Conservation (phyloP, 2,888 invertebrate genomes). For the Dexiosoma caninum region DNA sequence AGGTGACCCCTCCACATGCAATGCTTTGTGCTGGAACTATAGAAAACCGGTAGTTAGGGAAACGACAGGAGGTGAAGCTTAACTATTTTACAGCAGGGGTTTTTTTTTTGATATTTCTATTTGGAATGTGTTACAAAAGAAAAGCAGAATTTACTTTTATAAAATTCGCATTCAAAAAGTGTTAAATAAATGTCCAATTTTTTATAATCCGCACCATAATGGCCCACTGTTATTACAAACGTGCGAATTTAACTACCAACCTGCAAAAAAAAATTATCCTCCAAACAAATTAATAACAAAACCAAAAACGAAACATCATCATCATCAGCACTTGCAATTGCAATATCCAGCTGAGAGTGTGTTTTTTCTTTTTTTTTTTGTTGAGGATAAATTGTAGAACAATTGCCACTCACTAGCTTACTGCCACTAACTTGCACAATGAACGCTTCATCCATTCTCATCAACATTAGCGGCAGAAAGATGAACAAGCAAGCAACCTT, state of each 20-base stretch:
- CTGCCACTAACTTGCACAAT: conserved; percentile 25
- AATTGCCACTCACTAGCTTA: conserved; percentile 27
- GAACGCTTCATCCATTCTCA: conserved; percentile 1
- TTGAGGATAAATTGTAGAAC: conserved; percentile 5
- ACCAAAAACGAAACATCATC: conserved; percentile 10
- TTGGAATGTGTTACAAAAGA: too few species aligned
- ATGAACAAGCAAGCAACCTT: background rate
- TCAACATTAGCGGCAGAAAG: background rate
- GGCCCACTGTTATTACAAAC: background rate
- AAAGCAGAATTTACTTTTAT: too few species aligned
- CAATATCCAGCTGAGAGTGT: conserved; percentile 56
- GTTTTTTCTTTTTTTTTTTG: too few species aligned
- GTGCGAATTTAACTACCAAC: background rate
- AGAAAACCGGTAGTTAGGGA: too few species aligned
- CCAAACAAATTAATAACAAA: background rate
- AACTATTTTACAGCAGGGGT: too few species aligned
- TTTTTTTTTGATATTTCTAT: too few species aligned
- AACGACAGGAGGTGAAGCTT: too few species aligned
- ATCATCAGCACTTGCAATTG: conserved; percentile 14
- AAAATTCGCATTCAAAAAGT: too few species aligned
- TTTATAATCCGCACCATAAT: background rate
- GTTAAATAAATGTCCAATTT: too few species aligned
- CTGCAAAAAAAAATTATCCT: conserved; percentile 47
- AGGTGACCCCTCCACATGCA: too few species aligned
- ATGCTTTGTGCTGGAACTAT: too few species aligned